phyloP scores from a whole-genome alignment of 2,113 vertebrate genomes.

The Ardeotis arabs region DNA sequence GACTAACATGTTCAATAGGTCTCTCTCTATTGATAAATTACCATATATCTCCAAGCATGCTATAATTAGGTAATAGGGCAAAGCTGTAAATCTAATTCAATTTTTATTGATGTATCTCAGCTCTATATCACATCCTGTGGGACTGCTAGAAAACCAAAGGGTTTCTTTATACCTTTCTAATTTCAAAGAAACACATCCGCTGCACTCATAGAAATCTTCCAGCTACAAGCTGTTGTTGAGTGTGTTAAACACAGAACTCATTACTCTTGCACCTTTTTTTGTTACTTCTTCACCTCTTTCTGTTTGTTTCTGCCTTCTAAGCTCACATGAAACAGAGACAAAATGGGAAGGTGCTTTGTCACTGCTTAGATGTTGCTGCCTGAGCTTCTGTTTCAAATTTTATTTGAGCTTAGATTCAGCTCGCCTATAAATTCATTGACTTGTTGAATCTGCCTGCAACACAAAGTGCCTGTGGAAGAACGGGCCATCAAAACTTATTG shows the following conservation, averaged over 20 bases:
- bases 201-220: neutral
- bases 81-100: slow-evolving; percentile 57
- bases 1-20: slow-evolving; percentile 52
- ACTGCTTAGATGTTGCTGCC: neutral
- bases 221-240: neutral
- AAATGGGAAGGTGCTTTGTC: neutral
- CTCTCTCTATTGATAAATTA: slow-evolving; percentile 63
- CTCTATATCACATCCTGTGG: slow-evolving; percentile 19
- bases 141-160: neutral
- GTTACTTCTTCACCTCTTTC: neutral
- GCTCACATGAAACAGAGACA: neutral
- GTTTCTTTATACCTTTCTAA: neutral
- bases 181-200: neutral
- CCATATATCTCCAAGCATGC: slow-evolving; percentile 30
- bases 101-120: slow-evolving; percentile 60
- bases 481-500: neutral
- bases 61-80: slow-evolving; percentile 59
- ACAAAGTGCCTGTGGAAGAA: neutral
- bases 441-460: neutral
- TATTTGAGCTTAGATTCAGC: neutral
- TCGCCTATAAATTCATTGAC: neutral
- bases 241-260: neutral
- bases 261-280: neutral
- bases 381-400: neutral
- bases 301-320: slow-evolving; percentile 1